phyloP scores from a whole-genome alignment of 2,888 invertebrate species.

The Polyploca ridens region DNA sequence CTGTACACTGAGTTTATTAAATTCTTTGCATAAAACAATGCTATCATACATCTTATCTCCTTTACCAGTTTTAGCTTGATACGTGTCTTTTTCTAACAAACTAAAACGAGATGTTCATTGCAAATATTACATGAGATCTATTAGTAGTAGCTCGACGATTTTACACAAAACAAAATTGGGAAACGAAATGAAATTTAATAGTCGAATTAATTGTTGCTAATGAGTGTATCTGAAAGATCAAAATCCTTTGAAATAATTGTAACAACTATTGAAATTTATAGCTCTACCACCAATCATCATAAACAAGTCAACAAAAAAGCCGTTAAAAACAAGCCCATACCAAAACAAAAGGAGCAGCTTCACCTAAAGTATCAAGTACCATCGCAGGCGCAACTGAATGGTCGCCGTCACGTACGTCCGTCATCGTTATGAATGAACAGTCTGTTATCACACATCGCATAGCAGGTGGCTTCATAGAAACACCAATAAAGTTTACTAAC shows the following conservation, averaged over 20 bases:
- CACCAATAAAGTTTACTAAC: constrained; percentile 39
- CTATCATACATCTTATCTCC: constrained; percentile 8
- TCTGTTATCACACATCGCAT: constrained; percentile 64
- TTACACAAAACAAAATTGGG: too few species aligned
- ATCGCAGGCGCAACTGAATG: constrained; percentile 17
- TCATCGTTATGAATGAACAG: constrained; percentile 70
- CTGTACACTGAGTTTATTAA: not conserved
- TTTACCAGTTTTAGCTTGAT: not conserved
- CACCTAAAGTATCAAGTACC: not conserved
- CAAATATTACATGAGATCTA: too few species aligned
- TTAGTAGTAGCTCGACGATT: too few species aligned
- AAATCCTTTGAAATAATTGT: too few species aligned
- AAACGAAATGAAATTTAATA: too few species aligned
- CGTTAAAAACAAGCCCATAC: constrained; percentile 14
- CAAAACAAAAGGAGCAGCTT: constrained; percentile 13
- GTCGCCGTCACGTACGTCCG: constrained; percentile 56
- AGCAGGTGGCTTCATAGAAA: constrained; percentile 67
- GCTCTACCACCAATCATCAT: not conserved
- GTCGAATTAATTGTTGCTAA: too few species aligned
- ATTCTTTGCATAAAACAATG: constrained; percentile 3
- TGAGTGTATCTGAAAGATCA: too few species aligned
- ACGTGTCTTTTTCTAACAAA: not conserved
- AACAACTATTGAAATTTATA: not conserved
- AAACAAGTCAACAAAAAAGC: not conserved
- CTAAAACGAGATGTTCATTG: not conserved